A percentile compares a stretch with the other conserved stretches of the same genome.
phyloP scores from a whole-genome alignment of 1,140 invertebrate genomes.

The Elymnias hypermnestra region DNA sequence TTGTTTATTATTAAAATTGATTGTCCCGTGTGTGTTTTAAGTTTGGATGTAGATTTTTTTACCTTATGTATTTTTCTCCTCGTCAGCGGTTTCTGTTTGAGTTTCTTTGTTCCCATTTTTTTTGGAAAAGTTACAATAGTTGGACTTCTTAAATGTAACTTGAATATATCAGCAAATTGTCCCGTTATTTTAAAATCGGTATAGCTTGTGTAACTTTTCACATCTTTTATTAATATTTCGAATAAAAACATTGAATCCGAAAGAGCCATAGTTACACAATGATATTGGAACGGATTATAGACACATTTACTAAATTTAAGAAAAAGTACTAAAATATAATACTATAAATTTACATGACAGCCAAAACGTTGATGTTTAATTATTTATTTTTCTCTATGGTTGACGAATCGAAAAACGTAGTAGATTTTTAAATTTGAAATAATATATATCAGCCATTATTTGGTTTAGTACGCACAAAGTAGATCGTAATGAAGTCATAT shows the following conservation, averaged over 20 bases:
- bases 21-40: conserved; percentile 21
- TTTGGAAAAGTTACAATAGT: conserved; percentile 11
- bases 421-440: too few species aligned
- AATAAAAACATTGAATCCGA: conserved; percentile 63
- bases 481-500: too few species aligned
- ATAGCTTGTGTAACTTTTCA: conserved; percentile 30
- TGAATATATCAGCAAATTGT: conserved; percentile 50
- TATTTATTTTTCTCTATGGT: too few species aligned
- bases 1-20: conserved; percentile 36
- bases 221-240: conserved; percentile 45
- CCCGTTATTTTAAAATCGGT: conserved; percentile 37
- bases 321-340: too few species aligned
- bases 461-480: too few species aligned
- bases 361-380: too few species aligned
- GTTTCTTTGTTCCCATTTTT: conserved; percentile 19
- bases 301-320: too few species aligned
- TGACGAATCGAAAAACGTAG: too few species aligned
- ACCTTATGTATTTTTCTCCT: conserved; percentile 8
- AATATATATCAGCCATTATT: too few species aligned
- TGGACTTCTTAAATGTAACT: conserved; percentile 36
- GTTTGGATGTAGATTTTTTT: conserved; percentile 7
- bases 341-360: too few species aligned
- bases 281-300: too few species aligned
- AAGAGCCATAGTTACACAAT: conserved; percentile 53
- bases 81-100: conserved; percentile 27